Base-by-base conservation (phyloP, 2,113 vertebrate genomes). In the Mirounga angustirostris region DNA sequence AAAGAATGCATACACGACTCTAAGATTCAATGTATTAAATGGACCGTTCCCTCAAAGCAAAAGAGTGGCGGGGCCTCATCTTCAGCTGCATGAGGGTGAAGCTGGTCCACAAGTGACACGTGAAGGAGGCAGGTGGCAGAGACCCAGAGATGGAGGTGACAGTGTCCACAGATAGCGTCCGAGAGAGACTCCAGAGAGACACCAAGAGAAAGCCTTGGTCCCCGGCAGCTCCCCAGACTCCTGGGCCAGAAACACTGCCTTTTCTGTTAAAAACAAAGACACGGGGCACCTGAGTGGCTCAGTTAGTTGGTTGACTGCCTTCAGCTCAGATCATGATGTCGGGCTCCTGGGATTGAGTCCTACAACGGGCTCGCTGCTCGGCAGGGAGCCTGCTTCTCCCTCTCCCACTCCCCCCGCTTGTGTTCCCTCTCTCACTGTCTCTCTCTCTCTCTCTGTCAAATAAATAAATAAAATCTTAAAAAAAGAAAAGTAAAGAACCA, bases 261-360 rank as follows among this genome's bases (percentile, higher is more conserved):
- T 65, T 74, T 76, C 87, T 84, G 19, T 63, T 74, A 46, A 82
- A 86, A 94, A 46, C 40, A 43, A 54, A 63, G 61, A 63, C 22
- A 28, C 9, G 26, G 61, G 61, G 24, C 16, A 4, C 56, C 56
- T 19, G 18, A 15, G 56, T 56, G 56, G 56, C 16, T 16, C 56
- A 19, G 56, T 6, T 19, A 16, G 56, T 56, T 56, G 15, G 56
- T 15, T 19, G 56, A 16, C 56, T 56, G 56, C 56, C 56, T 56
- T 19, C 1, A 16, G 16, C 56, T 19, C 56, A 56, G 56, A 19
- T 16, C 56, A 19, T 19, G 56, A 56, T 56, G 18, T 19, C 16
- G 56, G 56, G 18, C 15, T 18, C 56, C 16, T 19, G 56, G 56
- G 15, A 56, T 19, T 18, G 1, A 56, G 18, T 19, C 15, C 56